Base-by-base conservation (phyloP, 2,797 vertebrate genomes). In the Melanotaenia pygmaea region DNA sequence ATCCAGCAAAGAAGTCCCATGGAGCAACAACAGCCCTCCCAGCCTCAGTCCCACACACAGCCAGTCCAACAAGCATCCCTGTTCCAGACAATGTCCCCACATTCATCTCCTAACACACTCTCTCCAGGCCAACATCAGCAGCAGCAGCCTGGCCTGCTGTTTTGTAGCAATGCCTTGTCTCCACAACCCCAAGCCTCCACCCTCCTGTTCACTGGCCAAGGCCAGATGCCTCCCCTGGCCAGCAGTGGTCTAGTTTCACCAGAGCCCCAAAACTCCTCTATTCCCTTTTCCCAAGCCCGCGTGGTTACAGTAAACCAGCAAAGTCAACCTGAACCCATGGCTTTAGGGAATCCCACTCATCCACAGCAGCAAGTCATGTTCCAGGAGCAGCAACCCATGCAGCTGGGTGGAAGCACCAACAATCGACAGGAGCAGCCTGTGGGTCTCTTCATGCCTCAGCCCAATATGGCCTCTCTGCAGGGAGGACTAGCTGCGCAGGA, bases 381-480 rank as follows among this genome's bases (percentile, higher is more conserved):
- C 91, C 97, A 97, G 86, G 95, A 95, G 83, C 97, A 97, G 0
- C 96, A 98, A 82, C 97, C 97, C 68, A 97, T 99, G 92, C 98
- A 98, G 84, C 79, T 99, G 80, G 96, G 96, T 56, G 93, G 94
- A 77, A 93, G 94, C 57, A 91, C 96, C 40, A 89, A 92, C 64
- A 90, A 77, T 77, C 94, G 89, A 70, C 94, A 95, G 83, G 96
- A 97, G 73, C 96, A 95, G 37, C 95, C 97, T 26, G 96, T 98
- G 80, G 92, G 96, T 57, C 95, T 99, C 77, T 99, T 97, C 87
- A 96, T 99, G 86, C 95, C 96, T 56, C 95, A 96, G 78, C 92
- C 97, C 74, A 97, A 95, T 85, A 97, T 99, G 94, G 94, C 95
- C 61, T 94, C 96, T 35, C 77, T 98, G 88, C 97, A 97, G 82